A percentile compares a stretch with the other conserved stretches of the same genome.
phyloP scores from a whole-genome alignment of 2,888 invertebrate genomes.

The Aromia moschata region DNA sequence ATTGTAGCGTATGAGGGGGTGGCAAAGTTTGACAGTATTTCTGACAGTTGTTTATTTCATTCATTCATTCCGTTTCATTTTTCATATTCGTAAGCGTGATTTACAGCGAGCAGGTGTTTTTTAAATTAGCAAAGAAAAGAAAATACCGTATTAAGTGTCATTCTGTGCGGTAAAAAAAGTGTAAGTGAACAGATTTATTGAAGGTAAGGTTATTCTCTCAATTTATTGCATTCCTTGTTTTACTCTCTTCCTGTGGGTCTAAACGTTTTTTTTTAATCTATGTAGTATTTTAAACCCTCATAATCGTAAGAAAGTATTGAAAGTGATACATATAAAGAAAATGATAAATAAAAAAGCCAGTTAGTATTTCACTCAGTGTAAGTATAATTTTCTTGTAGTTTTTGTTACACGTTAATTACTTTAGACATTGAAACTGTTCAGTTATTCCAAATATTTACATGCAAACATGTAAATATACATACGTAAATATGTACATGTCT shows the following conservation, averaged over 20 bases:
- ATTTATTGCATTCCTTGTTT: constrained; percentile 7
- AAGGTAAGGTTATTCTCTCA: constrained; percentile 18
- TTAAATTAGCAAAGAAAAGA: constrained; percentile 22
- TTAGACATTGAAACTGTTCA: constrained; percentile 10
- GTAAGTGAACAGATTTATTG: constrained; percentile 2
- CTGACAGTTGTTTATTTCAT: constrained; percentile 38
- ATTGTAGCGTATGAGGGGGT: background rate
- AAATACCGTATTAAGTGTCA: background rate
- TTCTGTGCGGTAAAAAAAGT: constrained; percentile 7
- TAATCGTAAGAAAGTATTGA: too few species aligned
- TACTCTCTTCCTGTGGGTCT: constrained; percentile 27
- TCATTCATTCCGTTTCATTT: constrained; percentile 24
- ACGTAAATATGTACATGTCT: constrained; percentile 12
- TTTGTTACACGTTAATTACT: background rate
- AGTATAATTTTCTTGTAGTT: too few species aligned
- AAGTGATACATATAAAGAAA: too few species aligned
- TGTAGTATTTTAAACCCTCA: too few species aligned
- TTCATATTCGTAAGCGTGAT: constrained; percentile 26
- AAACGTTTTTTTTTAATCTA: too few species aligned
- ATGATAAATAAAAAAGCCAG: too few species aligned
- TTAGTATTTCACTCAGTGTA: too few species aligned
- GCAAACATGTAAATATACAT: too few species aligned
- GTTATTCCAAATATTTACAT: constrained; percentile 20
- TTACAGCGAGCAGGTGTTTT: constrained; percentile 22
- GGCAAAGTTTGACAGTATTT: constrained; percentile 27